Conservation (phyloP, 2,797 vertebrate genomes). For the Bryconaethiops microstoma region DNA sequence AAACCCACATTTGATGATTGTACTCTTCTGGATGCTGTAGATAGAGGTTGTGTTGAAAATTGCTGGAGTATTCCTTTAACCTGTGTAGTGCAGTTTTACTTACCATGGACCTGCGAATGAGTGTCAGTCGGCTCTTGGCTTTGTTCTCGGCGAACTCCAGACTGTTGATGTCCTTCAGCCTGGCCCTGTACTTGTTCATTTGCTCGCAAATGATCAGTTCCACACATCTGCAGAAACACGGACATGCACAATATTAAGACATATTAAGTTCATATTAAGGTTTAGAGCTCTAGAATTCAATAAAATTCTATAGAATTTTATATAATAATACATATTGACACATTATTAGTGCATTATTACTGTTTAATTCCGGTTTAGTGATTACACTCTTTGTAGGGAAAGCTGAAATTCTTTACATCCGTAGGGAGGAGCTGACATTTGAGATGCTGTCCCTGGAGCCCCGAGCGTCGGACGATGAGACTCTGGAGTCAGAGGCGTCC, state of each 20-base stretch:
- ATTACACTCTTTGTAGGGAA: background rate
- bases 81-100: constrained; percentile 57
- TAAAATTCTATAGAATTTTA: too few relatives aligned
- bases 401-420: constrained; percentile 28
- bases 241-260: background rate
- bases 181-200: constrained; percentile 96
- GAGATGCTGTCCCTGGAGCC: constrained; percentile 95
- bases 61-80: background rate
- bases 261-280: too few relatives aligned
- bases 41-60: background rate
- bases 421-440: constrained; percentile 93
- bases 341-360: too few relatives aligned
- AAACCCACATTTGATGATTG: too few relatives aligned
- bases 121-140: constrained; percentile 92
- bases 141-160: constrained; percentile 98
- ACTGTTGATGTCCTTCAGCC: constrained; percentile 96
- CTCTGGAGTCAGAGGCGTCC: constrained; percentile 95
- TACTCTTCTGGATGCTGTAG: background rate
- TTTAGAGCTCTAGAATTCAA: too few relatives aligned
- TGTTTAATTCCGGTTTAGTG: too few relatives aligned
- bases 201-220: constrained; percentile 95
- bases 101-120: constrained; percentile 97
- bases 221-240: constrained; percentile 81
- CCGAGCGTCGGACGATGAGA: constrained; percentile 95
- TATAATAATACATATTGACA: too few relatives aligned